phyloP scores from a whole-genome alignment of 2,888 invertebrate species.

The Melieria crassipennis region DNA sequence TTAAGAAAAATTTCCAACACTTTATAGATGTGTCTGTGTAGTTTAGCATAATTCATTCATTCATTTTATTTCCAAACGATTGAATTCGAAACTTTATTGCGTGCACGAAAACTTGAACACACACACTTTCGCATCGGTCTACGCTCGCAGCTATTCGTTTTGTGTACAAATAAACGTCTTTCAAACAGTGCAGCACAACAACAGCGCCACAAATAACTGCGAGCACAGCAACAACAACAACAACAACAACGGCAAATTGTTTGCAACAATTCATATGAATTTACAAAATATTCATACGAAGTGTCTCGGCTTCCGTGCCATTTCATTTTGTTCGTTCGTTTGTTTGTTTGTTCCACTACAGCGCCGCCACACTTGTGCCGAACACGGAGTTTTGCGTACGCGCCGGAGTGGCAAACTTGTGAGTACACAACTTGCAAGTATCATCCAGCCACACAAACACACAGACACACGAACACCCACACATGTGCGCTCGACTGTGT shows the following conservation, averaged over 20 bases:
- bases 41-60: constrained; percentile 49
- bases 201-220: constrained; percentile 30
- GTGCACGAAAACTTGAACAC: constrained; percentile 9
- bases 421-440: too few relatives aligned
- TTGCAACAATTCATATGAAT: not conserved
- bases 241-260: not conserved
- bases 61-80: constrained; percentile 51
- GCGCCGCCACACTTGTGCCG: too few relatives aligned
- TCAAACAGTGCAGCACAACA: not conserved
- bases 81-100: constrained; percentile 47
- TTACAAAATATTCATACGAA: constrained; percentile 15
- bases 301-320: too few relatives aligned
- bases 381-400: too few relatives aligned
- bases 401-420: too few relatives aligned
- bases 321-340: too few relatives aligned
- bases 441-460: not conserved
- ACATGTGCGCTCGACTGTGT: not conserved
- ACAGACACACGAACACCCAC: not conserved
- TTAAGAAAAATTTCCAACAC: constrained; percentile 1
- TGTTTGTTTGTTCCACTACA: too few relatives aligned
- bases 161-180: not conserved
- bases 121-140: not conserved
- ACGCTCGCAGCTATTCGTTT: too few relatives aligned
- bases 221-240: not conserved
- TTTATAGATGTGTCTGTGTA: not conserved